These are phyloP conservation scores for Choloepus didactylus DNA, from an alignment of 2,797 vertebrate genomes.

Conservation along the genomic window DNA sequence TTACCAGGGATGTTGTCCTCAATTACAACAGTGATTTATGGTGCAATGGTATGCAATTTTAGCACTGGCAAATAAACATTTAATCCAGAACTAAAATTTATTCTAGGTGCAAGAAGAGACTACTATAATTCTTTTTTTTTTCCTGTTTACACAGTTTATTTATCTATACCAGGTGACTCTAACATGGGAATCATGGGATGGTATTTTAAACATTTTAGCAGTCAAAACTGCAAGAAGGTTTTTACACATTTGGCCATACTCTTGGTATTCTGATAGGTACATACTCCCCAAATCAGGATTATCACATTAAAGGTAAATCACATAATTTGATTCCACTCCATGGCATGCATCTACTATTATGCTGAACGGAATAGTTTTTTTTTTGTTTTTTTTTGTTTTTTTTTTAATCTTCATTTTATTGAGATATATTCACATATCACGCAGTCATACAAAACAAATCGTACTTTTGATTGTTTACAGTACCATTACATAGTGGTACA, in stretches of 20 bases:
- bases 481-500: too few species aligned
- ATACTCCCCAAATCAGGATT: not conserved
- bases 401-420: too few species aligned
- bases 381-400: too few species aligned
- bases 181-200: not conserved
- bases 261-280: not conserved
- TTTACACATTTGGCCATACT: not conserved
- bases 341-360: too few species aligned
- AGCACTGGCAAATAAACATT: not conserved
- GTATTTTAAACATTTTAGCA: constrained; percentile 12
- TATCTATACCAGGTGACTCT: constrained; percentile 26
- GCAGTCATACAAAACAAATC: too few species aligned
- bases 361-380: too few species aligned
- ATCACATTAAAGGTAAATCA: not conserved
- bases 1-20: not conserved
- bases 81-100: not conserved
- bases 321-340: not conserved
- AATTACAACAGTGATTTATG: not conserved
- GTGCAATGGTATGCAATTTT: not conserved
- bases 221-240: constrained; percentile 38
- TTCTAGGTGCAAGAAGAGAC: not conserved
- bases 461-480: too few species aligned
- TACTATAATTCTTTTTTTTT: too few species aligned
- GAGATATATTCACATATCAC: too few species aligned
- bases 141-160: constrained; percentile 45